phyloP scores from a whole-genome alignment of 1,140 invertebrate species.

The Grapholita molesta region DNA sequence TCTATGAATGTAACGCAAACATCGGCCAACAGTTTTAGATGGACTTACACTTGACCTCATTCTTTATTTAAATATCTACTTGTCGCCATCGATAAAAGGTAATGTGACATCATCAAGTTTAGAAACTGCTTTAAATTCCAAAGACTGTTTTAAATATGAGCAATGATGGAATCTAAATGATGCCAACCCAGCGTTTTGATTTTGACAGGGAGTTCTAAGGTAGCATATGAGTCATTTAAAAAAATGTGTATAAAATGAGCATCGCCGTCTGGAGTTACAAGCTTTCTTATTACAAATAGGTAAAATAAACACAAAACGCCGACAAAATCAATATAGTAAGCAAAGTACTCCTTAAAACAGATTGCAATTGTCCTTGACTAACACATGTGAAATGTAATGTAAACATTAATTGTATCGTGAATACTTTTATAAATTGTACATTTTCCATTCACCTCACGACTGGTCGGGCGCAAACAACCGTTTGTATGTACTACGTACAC shows the following conservation, averaged over 20 bases:
- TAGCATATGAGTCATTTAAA: too few relatives aligned
- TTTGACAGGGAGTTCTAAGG: too few relatives aligned
- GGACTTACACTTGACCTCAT: slow-evolving; percentile 17
- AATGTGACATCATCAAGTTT: not conserved
- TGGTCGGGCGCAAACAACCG: not conserved
- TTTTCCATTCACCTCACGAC: slow-evolving; percentile 16
- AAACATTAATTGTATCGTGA: slow-evolving; percentile 6
- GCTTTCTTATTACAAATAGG: not conserved
- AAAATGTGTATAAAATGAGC: not conserved
- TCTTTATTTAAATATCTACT: slow-evolving; percentile 14
- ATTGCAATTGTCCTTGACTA: slow-evolving; percentile 5
- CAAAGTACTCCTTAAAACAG: not conserved
- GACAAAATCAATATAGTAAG: not conserved
- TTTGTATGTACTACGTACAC: slow-evolving; percentile 5
- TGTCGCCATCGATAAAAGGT: slow-evolving; percentile 14
- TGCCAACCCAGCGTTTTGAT: too few relatives aligned
- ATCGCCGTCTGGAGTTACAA: not conserved
- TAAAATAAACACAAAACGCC: too few relatives aligned
- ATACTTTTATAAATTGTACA: slow-evolving; percentile 11
- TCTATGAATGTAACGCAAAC: slow-evolving; percentile 9
- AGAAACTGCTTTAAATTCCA: not conserved
- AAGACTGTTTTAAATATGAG: too few relatives aligned
- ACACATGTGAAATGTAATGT: slow-evolving; percentile 8
- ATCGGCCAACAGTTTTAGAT: slow-evolving; percentile 1
- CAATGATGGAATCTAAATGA: too few relatives aligned